These are phyloP conservation scores for Phasia obesa DNA, from an alignment of 2,888 invertebrate genomes.

Conservation along the genomic window DNA sequence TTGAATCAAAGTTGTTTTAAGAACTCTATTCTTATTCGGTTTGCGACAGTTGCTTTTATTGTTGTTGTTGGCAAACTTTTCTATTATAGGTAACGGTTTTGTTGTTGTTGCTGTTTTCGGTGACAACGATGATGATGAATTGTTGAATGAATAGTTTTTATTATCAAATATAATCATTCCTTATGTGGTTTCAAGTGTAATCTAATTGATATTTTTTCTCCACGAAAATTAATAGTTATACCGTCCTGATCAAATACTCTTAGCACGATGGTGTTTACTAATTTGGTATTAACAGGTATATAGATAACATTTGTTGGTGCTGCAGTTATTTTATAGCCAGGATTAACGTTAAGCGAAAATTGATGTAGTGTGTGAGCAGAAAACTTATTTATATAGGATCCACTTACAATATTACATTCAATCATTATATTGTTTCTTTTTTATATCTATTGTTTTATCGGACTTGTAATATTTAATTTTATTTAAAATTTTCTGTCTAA, in stretches of 20 bases:
- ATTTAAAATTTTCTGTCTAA: slow-evolving; percentile 10
- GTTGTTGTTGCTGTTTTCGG: slow-evolving; percentile 4
- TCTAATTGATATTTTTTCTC: slow-evolving; percentile 63
- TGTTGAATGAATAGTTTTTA: slow-evolving; percentile 49
- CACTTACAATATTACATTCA: slow-evolving; percentile 63
- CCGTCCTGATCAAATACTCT: slow-evolving; percentile 60
- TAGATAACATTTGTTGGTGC: slow-evolving; percentile 77
- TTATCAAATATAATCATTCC: slow-evolving; percentile 68
- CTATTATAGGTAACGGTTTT: not conserved
- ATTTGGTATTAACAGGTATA: slow-evolving; percentile 74
- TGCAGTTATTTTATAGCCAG: slow-evolving; percentile 76
- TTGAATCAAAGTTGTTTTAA: not conserved
- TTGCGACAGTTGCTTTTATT: not conserved
- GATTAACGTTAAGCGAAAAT: slow-evolving; percentile 74
- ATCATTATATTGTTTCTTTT: slow-evolving; percentile 71
- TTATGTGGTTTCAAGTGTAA: slow-evolving; percentile 74
- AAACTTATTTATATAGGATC: slow-evolving; percentile 60
- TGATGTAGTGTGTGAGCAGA: slow-evolving; percentile 77
- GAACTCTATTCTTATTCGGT: not conserved
- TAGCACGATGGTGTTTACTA: slow-evolving; percentile 74
- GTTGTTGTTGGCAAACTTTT: not conserved
- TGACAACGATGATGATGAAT: not conserved
- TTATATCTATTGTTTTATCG: slow-evolving; percentile 75
- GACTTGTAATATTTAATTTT: slow-evolving; percentile 64
- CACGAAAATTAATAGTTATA: slow-evolving; percentile 72